A percentile compares a stretch with the other conserved stretches of the same genome.
phyloP scores from a whole-genome alignment of 2,113 vertebrate genomes.

The Gnathonemus echidnorhynchus region DNA sequence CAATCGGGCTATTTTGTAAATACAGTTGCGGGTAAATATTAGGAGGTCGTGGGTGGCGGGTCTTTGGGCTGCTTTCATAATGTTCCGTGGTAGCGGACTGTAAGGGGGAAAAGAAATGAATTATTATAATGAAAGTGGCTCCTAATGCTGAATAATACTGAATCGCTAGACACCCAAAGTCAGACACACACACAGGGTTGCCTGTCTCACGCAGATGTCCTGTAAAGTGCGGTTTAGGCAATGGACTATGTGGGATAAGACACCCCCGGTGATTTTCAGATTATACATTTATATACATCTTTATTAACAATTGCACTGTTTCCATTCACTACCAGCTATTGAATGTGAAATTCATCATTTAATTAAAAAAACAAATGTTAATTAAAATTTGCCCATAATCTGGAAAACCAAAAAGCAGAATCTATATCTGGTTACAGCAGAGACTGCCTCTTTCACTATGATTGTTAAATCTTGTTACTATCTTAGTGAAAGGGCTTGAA shows the following conservation, averaged over 20 bases:
- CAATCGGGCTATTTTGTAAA: too few species aligned
- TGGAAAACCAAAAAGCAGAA: neutral
- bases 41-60: too few species aligned
- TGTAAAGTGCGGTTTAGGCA: neutral
- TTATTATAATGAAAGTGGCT: too few species aligned
- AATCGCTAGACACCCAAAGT: too few species aligned
- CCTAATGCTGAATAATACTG: too few species aligned
- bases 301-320: neutral
- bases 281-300: neutral
- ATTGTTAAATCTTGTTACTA: neutral
- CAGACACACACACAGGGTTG: too few species aligned
- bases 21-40: too few species aligned
- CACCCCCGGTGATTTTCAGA: neutral
- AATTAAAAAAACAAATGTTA: neutral
- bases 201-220: neutral
- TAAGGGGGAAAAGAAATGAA: too few species aligned
- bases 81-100: too few species aligned
- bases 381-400: neutral
- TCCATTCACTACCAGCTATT: neutral
- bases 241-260: neutral
- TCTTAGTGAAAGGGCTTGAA: neutral
- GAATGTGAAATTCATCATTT: neutral
- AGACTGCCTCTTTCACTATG: neutral
- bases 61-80: too few species aligned
- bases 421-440: neutral